phyloP scores from a whole-genome alignment of 2,888 invertebrate species.

The Asteroscopus sphinx region DNA sequence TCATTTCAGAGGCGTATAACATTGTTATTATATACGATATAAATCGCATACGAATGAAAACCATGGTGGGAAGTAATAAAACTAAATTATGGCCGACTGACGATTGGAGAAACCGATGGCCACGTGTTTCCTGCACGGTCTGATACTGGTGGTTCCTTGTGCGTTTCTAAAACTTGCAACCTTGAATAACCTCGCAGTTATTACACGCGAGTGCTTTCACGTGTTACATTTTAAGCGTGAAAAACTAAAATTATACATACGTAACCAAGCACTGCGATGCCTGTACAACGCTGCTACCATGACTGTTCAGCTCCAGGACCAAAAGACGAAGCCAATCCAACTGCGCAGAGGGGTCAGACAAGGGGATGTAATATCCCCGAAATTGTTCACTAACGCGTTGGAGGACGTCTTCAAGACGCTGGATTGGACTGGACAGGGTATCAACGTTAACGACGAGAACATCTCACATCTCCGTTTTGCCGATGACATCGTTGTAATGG shows the following conservation, averaged over 20 bases:
- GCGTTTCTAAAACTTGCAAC: constrained; percentile 56
- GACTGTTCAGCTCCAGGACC: no score
- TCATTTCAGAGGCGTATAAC: constrained; percentile 19
- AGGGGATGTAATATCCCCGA: no score
- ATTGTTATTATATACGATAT: constrained; percentile 50
- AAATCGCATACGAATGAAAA: constrained; percentile 56
- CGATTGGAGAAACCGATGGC: constrained; percentile 64
- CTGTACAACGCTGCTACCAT: no score
- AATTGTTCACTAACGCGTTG: no score
- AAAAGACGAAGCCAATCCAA: no score
- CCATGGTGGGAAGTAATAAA: constrained; percentile 69
- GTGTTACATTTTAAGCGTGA: constrained; percentile 32
- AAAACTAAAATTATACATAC: constrained; percentile 26
- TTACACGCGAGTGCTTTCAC: constrained; percentile 45
- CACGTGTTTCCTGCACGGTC: constrained; percentile 63
- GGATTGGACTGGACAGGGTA: no score
- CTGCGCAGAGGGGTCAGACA: no score
- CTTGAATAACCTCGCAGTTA: constrained; percentile 52
- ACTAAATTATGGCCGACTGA: constrained; percentile 60
- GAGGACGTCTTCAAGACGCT: no score
- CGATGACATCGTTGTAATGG: no score
- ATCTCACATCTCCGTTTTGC: no score
- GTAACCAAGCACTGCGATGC: constrained; percentile 18
- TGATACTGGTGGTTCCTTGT: constrained; percentile 55
- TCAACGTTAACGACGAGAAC: no score